Percentiles rank a stretch among this genome's conserved stretches.
These are phyloP conservation scores for Marasmarcha lunaedactyla DNA, from an alignment of 2,888 invertebrate genomes.

Conservation along the genomic window DNA sequence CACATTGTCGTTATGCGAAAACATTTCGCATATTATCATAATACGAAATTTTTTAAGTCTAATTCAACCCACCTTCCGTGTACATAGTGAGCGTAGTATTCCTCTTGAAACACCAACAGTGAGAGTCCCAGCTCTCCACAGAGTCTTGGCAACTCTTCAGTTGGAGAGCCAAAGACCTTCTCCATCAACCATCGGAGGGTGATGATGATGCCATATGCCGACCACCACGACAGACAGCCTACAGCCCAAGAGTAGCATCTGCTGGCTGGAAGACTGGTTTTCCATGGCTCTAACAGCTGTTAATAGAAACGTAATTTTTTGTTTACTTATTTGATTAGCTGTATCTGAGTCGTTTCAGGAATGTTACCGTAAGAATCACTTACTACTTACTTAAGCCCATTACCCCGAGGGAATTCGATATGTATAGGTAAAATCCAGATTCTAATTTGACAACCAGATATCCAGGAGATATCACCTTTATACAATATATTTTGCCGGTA, in stretches of 20 bases:
- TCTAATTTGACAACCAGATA: too few relatives aligned
- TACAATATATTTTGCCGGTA: too few relatives aligned
- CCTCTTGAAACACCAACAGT: constrained; percentile 47
- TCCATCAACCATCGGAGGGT: constrained; percentile 22
- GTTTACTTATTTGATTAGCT: constrained; percentile 7
- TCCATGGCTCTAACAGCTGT: constrained; percentile 35
- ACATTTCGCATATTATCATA: too few relatives aligned
- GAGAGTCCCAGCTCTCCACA: constrained; percentile 42
- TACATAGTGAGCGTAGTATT: constrained; percentile 51
- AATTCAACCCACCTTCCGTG: constrained; percentile 40
- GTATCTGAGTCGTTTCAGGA: background rate
- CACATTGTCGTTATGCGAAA: too few relatives aligned
- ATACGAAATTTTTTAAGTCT: too few relatives aligned
- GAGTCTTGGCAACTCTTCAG: constrained; percentile 23
- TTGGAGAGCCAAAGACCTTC: constrained; percentile 22
- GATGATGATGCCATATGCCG: constrained; percentile 27
- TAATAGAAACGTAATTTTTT: too few relatives aligned
- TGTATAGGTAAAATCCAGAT: too few relatives aligned
- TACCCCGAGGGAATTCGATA: too few relatives aligned
- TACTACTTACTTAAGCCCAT: too few relatives aligned
- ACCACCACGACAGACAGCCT: constrained; percentile 40
- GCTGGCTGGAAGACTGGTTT: constrained; percentile 28
- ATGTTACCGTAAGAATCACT: background rate
- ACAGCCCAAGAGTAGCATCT: constrained; percentile 42
- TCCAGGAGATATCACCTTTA: too few relatives aligned